Percentiles rank a stretch among this genome's conserved stretches.
Evolutionary conservation across 2,113 vertebrate genomes (phyloP).

Genomic region (Meleagris gallopavo): DNA sequence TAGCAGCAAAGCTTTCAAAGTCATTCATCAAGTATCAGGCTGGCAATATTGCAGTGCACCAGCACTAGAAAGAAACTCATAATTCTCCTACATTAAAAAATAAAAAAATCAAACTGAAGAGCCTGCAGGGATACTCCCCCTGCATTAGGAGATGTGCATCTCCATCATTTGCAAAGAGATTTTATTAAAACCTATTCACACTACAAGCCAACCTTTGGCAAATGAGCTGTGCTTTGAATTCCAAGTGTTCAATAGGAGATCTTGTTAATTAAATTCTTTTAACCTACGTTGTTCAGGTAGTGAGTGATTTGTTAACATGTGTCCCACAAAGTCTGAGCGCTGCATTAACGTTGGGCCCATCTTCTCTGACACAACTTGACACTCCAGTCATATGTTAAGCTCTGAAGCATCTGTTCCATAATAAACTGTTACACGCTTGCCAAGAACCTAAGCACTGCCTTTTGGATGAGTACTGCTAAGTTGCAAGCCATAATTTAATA

Average conservation of each 20-base stretch:
- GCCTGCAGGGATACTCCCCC: neutral
- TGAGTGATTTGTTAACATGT: neutral
- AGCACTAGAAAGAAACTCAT: neutral
- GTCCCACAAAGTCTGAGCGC: neutral
- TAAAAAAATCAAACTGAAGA: neutral
- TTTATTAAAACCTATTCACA: neutral
- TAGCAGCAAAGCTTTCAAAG: neutral
- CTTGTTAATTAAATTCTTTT: constrained; percentile 6
- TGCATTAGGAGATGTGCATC: neutral
- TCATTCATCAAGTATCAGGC: neutral
- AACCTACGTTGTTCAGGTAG: neutral
- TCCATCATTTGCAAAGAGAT: neutral
- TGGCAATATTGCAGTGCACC: fast-evolving
- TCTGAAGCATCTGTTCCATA: constrained; percentile 61
- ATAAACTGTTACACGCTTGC: constrained; percentile 46
- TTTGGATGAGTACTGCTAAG: constrained; percentile 63
- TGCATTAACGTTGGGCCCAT: neutral
- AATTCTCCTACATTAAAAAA: neutral
- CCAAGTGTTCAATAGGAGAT: neutral
- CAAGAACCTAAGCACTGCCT: constrained; percentile 65
- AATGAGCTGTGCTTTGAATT: neutral
- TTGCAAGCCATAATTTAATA: constrained; percentile 74
- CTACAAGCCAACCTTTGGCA: neutral
- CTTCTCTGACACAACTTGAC: constrained; percentile 53
- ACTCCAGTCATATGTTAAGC: constrained; percentile 33